These are phyloP conservation scores for Bos indicus DNA, from an alignment of 2,113 vertebrate genomes.

Conservation along the genomic window DNA sequence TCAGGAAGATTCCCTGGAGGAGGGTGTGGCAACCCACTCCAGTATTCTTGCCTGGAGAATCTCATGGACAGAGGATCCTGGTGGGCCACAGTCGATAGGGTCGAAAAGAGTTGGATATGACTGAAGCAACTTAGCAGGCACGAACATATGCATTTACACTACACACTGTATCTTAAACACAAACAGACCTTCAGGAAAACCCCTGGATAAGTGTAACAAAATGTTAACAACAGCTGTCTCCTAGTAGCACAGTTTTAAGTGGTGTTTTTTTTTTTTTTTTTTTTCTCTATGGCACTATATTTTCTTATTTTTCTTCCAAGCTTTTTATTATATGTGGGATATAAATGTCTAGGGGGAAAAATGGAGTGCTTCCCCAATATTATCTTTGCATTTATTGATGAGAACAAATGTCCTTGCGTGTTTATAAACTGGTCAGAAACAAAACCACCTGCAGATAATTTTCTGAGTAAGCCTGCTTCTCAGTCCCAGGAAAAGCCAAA, in stretches of 20 bases:
- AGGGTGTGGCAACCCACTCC: neutral
- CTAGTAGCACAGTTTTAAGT: neutral
- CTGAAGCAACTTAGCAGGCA: neutral
- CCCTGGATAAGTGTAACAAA: neutral
- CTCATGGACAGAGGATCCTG: neutral
- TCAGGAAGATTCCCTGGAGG: neutral
- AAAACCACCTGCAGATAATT: slow-evolving; percentile 35
- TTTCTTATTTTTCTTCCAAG: neutral
- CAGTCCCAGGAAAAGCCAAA: neutral
- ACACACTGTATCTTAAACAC: neutral
- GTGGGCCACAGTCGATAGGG: neutral
- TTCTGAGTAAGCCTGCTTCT: slow-evolving; percentile 8
- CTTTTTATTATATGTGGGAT: neutral
- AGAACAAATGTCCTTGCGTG: neutral
- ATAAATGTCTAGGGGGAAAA: neutral
- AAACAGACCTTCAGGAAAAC: neutral
- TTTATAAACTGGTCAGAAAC: slow-evolving; percentile 26
- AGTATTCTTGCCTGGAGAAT: neutral
- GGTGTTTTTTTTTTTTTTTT: neutral
- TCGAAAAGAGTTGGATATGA: neutral
- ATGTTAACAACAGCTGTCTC: neutral
- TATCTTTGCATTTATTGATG: neutral
- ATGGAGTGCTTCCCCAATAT: neutral
- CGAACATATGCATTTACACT: neutral
- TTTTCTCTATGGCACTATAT: neutral